Conservation (phyloP, 1,140 invertebrate species). For the Paracyclopina nana region DNA sequence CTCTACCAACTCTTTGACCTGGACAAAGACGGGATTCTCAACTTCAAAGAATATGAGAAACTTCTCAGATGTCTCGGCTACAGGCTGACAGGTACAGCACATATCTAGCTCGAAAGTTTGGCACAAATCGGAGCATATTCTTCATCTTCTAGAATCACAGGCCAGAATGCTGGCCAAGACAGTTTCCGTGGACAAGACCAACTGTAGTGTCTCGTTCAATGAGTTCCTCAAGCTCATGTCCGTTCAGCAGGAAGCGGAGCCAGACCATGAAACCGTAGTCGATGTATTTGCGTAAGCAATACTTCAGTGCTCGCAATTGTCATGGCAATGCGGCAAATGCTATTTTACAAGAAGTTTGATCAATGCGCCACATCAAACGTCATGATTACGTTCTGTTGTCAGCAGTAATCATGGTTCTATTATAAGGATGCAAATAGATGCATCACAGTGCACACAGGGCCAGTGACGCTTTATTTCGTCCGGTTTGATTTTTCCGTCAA, state of each 20-base stretch:
- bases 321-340: too few species aligned
- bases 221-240: constrained; percentile 12
- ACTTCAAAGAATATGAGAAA: constrained; percentile 14
- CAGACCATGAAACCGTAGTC: constrained; percentile 9
- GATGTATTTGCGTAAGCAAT: constrained; percentile 13
- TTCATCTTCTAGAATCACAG: constrained; percentile 4
- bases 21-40: constrained; percentile 5
- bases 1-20: constrained; percentile 14
- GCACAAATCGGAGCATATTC: not conserved
- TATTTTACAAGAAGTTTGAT: not conserved
- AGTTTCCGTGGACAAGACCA: constrained; percentile 13
- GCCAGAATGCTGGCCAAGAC: constrained; percentile 3
- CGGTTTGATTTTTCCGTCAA: too few species aligned
- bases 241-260: constrained; percentile 7
- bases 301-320: too few species aligned
- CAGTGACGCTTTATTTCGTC: too few species aligned
- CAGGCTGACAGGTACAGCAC: constrained; percentile 1
- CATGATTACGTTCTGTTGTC: too few species aligned
- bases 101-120: not conserved
- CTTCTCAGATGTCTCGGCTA: constrained; percentile 14
- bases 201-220: constrained; percentile 12
- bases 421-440: too few species aligned
- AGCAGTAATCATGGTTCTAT: too few species aligned
- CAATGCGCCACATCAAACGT: not conserved
- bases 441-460: too few species aligned